A percentile compares a stretch with the other conserved stretches of the same genome.
phyloP scores from a whole-genome alignment of 2,797 vertebrate species.

The Lithobates pipiens region DNA sequence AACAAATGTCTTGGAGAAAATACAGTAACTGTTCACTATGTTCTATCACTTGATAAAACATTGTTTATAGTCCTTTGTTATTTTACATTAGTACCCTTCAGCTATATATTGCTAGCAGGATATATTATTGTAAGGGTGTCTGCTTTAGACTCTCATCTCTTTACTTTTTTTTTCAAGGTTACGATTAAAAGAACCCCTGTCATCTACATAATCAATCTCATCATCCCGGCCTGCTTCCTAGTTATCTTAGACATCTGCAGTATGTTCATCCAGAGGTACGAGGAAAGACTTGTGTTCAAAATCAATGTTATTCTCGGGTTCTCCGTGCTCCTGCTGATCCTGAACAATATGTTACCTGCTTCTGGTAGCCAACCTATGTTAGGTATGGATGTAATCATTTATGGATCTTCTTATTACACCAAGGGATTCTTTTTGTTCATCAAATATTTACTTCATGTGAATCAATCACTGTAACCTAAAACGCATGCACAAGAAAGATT shows the following conservation, averaged over 20 bases:
- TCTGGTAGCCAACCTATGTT: neutral
- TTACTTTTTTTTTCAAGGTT: slow-evolving; percentile 16
- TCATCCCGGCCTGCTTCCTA: slow-evolving; percentile 38
- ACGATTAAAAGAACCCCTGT: slow-evolving; percentile 18
- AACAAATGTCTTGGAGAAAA: no score
- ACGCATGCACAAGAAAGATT: no score
- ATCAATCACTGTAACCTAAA: no score
- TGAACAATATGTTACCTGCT: slow-evolving; percentile 28
- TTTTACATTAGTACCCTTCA: neutral
- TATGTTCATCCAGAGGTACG: slow-evolving; percentile 29
- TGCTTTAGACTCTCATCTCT: neutral
- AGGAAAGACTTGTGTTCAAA: slow-evolving; percentile 36
- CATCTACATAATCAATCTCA: slow-evolving; percentile 45
- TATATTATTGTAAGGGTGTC: neutral
- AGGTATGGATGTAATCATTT: slow-evolving; percentile 28
- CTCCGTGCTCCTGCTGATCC: slow-evolving; percentile 45
- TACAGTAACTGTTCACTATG: no score
- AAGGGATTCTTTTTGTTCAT: no score
- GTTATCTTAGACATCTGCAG: slow-evolving; percentile 39
- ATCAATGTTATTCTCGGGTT: slow-evolving; percentile 42
- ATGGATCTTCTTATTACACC: no score
- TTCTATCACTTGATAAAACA: no score
- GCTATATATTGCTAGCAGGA: neutral
- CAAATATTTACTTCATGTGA: no score
- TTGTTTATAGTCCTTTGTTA: no score